phyloP scores from a whole-genome alignment of 1,140 invertebrate species.

The Trachymyrmex septentrionalis region DNA sequence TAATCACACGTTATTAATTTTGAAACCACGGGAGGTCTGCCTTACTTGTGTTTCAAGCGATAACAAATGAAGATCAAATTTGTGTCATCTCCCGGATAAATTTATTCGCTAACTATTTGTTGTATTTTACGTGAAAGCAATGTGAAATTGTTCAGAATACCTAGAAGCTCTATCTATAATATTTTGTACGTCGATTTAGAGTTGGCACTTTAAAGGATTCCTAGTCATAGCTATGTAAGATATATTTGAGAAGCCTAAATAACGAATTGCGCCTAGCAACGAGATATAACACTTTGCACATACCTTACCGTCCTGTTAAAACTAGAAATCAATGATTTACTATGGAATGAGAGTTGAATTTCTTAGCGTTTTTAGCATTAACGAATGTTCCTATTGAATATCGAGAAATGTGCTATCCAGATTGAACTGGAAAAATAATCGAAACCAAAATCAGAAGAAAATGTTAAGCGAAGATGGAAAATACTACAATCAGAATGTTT shows the following conservation, averaged over 20 bases:
- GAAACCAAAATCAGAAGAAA: no score
- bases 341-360: conserved; percentile 11
- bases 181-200: conserved; percentile 52
- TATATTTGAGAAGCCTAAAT: conserved; percentile 40
- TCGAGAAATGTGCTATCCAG: no score
- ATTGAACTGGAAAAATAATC: no score
- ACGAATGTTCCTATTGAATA: conserved; percentile 43
- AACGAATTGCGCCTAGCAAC: conserved; percentile 37
- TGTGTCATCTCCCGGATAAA: not conserved
- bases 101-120: conserved; percentile 38
- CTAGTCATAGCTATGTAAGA: conserved; percentile 32
- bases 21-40: no score
- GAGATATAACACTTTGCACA: conserved; percentile 44
- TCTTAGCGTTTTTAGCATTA: conserved; percentile 30
- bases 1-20: no score
- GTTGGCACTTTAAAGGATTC: not conserved
- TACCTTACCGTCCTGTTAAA: conserved; percentile 55
- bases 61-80: no score
- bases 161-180: conserved; percentile 27
- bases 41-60: no score
- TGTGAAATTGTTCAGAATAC: conserved; percentile 18
- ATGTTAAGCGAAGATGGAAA: no score
- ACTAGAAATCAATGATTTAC: conserved; percentile 40
- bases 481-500: no score
- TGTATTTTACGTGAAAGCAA: conserved; percentile 10